These are phyloP conservation scores for Glossophaga mutica DNA, from an alignment of 2,797 vertebrate genomes.

Conservation along the genomic window DNA sequence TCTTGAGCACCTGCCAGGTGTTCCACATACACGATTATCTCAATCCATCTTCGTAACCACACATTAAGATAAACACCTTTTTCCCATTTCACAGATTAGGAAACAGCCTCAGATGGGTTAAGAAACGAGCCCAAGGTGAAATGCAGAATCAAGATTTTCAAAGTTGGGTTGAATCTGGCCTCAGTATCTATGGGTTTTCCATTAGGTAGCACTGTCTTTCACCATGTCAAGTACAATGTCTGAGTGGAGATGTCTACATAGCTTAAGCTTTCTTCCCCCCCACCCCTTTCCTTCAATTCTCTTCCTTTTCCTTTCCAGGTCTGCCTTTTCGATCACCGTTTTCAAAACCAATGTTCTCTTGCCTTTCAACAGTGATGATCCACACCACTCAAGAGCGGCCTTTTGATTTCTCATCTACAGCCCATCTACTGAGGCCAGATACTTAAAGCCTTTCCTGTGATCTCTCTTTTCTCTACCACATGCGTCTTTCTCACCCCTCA, in stretches of 20 bases:
- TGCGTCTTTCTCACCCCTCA: neutral
- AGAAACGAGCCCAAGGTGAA: slow-evolving; percentile 10
- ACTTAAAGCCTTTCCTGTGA: neutral
- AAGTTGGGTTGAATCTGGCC: slow-evolving; percentile 16
- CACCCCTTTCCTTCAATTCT: neutral
- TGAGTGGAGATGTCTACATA: neutral
- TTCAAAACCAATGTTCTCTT: neutral
- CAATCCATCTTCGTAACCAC: neutral
- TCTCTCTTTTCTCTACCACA: neutral
- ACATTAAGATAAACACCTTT: slow-evolving; percentile 14
- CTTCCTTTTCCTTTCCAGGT: neutral
- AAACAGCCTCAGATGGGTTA: slow-evolving; percentile 15
- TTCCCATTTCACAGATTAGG: neutral
- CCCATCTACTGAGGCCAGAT: neutral
- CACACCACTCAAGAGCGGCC: neutral
- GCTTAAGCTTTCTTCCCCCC: neutral
- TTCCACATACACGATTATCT: slow-evolving; percentile 33
- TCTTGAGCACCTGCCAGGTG: slow-evolving; percentile 12
- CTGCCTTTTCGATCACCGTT: neutral
- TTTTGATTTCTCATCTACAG: neutral
- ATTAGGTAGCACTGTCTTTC: neutral
- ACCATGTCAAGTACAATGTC: neutral
- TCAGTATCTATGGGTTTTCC: neutral
- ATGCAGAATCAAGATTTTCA: neutral
- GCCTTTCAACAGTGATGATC: neutral